Evolutionary conservation across 2,113 vertebrate species (phyloP), one percentile per base, ranked within the genome.

Genomic region (Egretta garzetta): DNA sequence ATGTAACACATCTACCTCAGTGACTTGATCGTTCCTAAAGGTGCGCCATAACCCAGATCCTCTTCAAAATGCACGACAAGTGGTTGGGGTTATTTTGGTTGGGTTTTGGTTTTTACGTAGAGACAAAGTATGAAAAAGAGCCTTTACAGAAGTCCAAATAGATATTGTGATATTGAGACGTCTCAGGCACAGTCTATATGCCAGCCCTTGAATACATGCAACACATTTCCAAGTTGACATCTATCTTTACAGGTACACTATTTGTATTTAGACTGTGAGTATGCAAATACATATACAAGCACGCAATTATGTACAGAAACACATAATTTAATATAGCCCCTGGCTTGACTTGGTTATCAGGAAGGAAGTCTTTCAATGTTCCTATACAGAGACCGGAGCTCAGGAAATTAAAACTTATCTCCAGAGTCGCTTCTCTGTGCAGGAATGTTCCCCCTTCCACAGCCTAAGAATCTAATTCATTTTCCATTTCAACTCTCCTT

Each of bases 391-490:
- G 59, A 94, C 66, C 59, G 77, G 43, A 96, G 91, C 90, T 96
- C 96, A 97, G 79, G 83, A 97, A 97, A 97, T 96, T 93, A 97
- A 97, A 98, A 96, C 49, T 94, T 63, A 94, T 96, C 90, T 95
- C 87, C 35, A 92, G 91, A 97, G 94, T 95, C 7, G 80, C 77
- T 97, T 97, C 92, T 96, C 75, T 94, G 80, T 41, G 49, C 83
- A 97, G 92, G 96, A 96, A 95, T 97, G 93, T 90, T 96, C 85
- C 79, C 82, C 75, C 87, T 92, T 93, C 93, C 88, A 94, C 75
- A 68, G 89, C 62, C 43, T 79, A 87, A 66, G 77, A 95, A 96
- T 95, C 68, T 72, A 52, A 97, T 84, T 95, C 75, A 3, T 95
- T 97, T 93, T 95, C 80, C 70, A 92, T 63, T 93, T 97, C 93